Evolutionary conservation across 2,888 invertebrate genomes (phyloP), one percentile per base, ranked within the genome.

Genomic region (Epirrita christyi): DNA sequence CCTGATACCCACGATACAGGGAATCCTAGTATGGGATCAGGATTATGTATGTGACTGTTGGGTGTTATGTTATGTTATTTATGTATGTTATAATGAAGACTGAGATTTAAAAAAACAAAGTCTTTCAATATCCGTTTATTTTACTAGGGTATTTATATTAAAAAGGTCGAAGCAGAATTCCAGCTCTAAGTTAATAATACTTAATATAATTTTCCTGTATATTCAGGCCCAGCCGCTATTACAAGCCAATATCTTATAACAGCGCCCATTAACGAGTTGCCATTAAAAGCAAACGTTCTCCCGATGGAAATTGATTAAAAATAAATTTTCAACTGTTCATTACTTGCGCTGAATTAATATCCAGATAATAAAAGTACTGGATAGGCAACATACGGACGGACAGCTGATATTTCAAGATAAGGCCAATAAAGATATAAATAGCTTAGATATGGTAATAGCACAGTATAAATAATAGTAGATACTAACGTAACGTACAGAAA

Each of bases 401-500:
- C 76, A 78, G 81, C 81, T 82, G 76, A 80, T 81, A 78, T 73
- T 75, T 77, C 66, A 73, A 80, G 84, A 84, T 85, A 82, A 81
- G 68, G 52, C 59, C 63, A 70, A 73, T 76, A 71, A 73, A 78
- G 71, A 72, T 80, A 75, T 77, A 76, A 78, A 81, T 73, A 71
- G 70, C 57, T 44, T 46, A 58, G 70, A 70, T 72, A 74, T 52
- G 47, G 50, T 64, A 50, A 54, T 54, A 51, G 44, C 43, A 14
- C 7, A 27, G 38, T 32, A 15, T 14, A 21, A 40, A 14, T 34
- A 13, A 13, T 15, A 49, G 27, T 49, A 11, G 29, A 6, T 14
- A n/a, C 11, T 27, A 27, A 13, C 9, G 6, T 10, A 6, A n/a
- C n/a, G n/a, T n/a, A n/a, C n/a, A 36, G 21, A 27, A n/a, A 5